Conservation (phyloP, 2,888 invertebrate genomes). For the Rotaria magnacalcarata region DNA sequence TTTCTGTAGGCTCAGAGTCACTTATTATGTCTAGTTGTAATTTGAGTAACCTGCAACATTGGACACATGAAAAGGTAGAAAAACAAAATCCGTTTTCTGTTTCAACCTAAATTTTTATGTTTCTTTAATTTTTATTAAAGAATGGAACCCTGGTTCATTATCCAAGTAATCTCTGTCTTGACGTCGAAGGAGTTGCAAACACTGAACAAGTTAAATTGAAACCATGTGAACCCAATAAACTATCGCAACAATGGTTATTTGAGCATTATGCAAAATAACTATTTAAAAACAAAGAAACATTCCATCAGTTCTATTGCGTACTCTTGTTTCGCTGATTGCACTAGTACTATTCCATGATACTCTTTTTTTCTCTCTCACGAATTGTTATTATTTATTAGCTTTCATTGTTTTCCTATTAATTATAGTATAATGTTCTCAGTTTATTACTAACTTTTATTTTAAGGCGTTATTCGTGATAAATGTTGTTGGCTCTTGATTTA, state of each 20-base stretch:
- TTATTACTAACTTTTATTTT: no score
- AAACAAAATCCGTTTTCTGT: no score
- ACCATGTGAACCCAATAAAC: constrained; percentile 50
- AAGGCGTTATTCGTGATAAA: no score
- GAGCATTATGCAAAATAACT: constrained; percentile 48
- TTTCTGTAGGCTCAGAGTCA: constrained; percentile 48
- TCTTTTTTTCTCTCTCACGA: background rate
- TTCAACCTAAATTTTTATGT: no score
- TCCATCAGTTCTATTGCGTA: background rate
- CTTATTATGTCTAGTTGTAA: constrained; percentile 53
- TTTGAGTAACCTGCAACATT: constrained; percentile 52
- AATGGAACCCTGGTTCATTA: constrained; percentile 49
- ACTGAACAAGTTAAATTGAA: constrained; percentile 54
- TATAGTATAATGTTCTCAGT: background rate
- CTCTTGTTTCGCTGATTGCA: background rate
- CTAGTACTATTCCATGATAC: background rate
- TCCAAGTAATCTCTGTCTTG: constrained; percentile 57
- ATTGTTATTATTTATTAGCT: no score
- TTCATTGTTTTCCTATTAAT: background rate
- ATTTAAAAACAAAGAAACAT: background rate
- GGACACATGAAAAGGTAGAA: constrained; percentile 54
- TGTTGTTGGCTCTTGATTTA: no score
- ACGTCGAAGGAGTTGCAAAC: constrained; percentile 53
- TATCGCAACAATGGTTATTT: constrained; percentile 56
- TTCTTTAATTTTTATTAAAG: background rate